Evolutionary conservation across 2,888 invertebrate genomes (phyloP).

Genomic region (Caenorhabditis doughertyi): DNA sequence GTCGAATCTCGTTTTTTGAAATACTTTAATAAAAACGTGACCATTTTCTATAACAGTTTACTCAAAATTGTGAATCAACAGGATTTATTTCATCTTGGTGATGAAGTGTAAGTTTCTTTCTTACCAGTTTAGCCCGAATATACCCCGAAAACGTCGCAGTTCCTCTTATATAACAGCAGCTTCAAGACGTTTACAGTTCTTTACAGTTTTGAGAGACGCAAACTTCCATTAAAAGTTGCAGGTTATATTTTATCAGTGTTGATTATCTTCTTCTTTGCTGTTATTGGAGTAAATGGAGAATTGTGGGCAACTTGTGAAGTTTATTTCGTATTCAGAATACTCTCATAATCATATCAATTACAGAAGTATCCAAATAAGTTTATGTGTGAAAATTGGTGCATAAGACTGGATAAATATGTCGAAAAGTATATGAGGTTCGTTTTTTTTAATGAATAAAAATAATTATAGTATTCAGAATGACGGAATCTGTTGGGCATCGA

Average conservation of each 20-base stretch:
- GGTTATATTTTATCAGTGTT: background rate
- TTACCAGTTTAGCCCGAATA: background rate
- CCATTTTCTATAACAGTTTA: background rate
- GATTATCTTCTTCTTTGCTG: background rate
- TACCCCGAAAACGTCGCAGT: no score
- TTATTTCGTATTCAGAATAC: background rate
- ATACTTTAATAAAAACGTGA: constrained; percentile 42
- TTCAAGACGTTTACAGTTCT: no score
- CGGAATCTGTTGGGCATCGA: background rate
- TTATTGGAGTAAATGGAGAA: background rate
- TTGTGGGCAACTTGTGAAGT: constrained; percentile 20
- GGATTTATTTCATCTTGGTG: background rate
- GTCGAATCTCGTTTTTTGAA: background rate
- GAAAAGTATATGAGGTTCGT: constrained; percentile 3
- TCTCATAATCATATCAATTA: background rate
- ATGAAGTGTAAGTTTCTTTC: background rate
- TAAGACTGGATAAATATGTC: constrained; percentile 5
- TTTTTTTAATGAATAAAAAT: background rate
- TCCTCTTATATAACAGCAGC: no score
- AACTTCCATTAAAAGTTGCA: no score
- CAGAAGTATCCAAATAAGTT: background rate
- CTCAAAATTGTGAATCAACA: background rate
- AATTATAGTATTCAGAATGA: background rate
- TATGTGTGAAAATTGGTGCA: constrained; percentile 21
- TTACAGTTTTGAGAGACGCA: no score